Evolutionary conservation across 2,888 invertebrate species (phyloP).

Genomic region (Synergus umbraculus): DNA sequence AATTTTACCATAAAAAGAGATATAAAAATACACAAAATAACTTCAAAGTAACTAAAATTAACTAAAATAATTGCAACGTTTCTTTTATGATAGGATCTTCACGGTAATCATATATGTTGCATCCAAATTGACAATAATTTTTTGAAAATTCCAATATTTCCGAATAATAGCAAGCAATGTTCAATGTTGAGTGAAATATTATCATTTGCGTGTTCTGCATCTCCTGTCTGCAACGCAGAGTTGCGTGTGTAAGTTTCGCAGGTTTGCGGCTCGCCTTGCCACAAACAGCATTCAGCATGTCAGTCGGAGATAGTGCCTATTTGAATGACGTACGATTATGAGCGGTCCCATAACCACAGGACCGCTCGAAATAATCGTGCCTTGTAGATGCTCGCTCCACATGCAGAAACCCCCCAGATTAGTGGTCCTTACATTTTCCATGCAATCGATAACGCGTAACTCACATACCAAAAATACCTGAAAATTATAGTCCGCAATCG

Average conservation of each 20-base stretch:
- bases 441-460: no score
- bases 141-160: not conserved
- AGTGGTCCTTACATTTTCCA: not conserved
- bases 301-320: constrained; percentile 50
- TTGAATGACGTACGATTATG: constrained; percentile 53
- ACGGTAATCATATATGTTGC: no score
- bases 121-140: no score
- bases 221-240: constrained; percentile 38
- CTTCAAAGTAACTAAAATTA: no score
- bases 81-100: no score
- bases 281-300: constrained; percentile 53
- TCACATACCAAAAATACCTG: no score
- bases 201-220: constrained; percentile 31
- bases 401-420: not conserved
- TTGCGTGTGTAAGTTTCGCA: constrained; percentile 48
- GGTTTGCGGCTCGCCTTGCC: constrained; percentile 54
- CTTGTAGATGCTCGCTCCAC: not conserved
- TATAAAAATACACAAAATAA: no score
- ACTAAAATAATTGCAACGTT: no score
- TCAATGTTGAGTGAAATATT: constrained; percentile 16
- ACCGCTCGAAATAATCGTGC: constrained; percentile 46
- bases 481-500: no score
- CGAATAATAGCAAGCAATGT: not conserved
- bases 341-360: constrained; percentile 47
- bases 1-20: no score